A percentile compares a stretch with the other conserved stretches of the same genome.
Evolutionary conservation across 1,140 invertebrate species (phyloP).

Genomic region (Leptoteleia sp.): DNA sequence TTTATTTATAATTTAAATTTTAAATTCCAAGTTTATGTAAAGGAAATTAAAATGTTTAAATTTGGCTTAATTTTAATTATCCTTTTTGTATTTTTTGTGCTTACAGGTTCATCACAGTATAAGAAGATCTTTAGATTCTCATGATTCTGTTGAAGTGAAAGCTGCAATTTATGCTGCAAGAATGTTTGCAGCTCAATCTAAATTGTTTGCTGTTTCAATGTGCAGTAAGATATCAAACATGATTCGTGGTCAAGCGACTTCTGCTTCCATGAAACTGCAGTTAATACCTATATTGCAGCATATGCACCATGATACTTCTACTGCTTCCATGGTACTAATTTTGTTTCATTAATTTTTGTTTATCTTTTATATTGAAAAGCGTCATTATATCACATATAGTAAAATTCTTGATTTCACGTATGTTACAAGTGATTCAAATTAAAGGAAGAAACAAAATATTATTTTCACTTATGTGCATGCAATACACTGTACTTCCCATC

Average conservation of each 20-base stretch:
- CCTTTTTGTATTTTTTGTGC: no score
- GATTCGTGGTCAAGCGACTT: constrained; percentile 95
- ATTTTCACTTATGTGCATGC: no score
- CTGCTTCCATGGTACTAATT: constrained; percentile 88
- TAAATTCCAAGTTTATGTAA: no score
- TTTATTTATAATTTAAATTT: not conserved
- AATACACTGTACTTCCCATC: no score
- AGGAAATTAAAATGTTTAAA: no score
- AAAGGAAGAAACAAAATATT: no score
- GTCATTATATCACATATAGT: no score
- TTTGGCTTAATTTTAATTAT: no score
- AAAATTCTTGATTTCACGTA: no score
- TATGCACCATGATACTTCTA: constrained; percentile 95
- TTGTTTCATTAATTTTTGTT: not conserved
- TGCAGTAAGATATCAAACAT: constrained; percentile 97
- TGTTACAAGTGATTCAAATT: no score
- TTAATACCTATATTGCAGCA: constrained; percentile 95
- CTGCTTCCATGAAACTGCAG: constrained; percentile 94
- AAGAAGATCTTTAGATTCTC: constrained; percentile 93
- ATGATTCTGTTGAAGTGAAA: constrained; percentile 96
- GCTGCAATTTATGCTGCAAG: constrained; percentile 97
- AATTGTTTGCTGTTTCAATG: constrained; percentile 97
- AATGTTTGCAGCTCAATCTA: constrained; percentile 95
- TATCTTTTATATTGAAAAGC: no score
- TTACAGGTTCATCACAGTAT: constrained; percentile 94